Conservation (phyloP, 1,140 invertebrate genomes). For the Leptinotarsa undecemlineata region DNA sequence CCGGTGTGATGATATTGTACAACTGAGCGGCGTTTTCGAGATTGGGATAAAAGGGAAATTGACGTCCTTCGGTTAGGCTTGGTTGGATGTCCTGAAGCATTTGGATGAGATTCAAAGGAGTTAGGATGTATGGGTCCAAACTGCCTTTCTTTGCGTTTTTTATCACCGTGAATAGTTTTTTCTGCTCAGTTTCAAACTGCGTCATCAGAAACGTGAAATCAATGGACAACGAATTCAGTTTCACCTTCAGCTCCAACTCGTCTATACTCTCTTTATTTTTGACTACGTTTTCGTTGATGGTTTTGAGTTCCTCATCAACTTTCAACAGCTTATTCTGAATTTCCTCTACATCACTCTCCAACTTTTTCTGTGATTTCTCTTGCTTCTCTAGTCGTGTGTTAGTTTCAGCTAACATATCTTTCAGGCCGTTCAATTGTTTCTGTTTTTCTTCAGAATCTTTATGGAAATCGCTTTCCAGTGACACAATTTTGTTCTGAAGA, state of each 20-base stretch:
- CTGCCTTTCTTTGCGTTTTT: conserved; percentile 7
- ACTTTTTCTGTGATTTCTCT: background rate
- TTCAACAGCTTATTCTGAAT: conserved; percentile 3
- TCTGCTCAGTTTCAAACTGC: conserved; percentile 16
- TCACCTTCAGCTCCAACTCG: background rate
- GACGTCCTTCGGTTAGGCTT: background rate
- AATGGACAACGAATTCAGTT: background rate
- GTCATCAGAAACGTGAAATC: conserved; percentile 11
- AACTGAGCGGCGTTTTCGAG: conserved; percentile 3
- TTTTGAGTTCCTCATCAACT: background rate
- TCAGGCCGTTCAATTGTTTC: conserved; percentile 7
- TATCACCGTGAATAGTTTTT: conserved; percentile 10
- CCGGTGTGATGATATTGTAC: conserved; percentile 15
- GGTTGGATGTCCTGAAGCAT: conserved; percentile 6
- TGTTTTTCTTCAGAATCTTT: background rate
- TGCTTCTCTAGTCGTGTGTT: background rate
- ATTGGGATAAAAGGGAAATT: conserved; percentile 17
- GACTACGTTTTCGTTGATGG: background rate
- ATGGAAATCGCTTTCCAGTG: background rate
- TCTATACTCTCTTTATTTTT: background rate
- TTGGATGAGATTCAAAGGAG: conserved; percentile 10
- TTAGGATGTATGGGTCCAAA: conserved; percentile 14
- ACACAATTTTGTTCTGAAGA: conserved; percentile 9
- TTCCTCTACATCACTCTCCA: background rate
- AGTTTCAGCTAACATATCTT: conserved; percentile 3